Percentiles rank a stretch among this genome's conserved stretches.
phyloP scores from a whole-genome alignment of 2,797 vertebrate genomes.

The Sebastes jordani region DNA sequence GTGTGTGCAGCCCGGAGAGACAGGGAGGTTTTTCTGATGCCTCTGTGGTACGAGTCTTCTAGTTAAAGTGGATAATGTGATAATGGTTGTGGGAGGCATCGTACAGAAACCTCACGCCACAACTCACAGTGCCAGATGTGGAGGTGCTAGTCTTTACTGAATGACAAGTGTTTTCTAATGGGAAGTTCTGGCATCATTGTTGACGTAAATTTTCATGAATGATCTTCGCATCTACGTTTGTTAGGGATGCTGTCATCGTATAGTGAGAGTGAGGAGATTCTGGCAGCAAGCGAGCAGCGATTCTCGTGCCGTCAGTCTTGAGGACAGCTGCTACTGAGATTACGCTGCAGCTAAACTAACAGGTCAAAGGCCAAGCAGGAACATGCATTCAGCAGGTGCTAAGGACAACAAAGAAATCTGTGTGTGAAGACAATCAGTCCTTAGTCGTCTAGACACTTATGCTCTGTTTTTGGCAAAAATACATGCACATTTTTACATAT shows the following conservation, averaged over 20 bases:
- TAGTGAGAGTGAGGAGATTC: conserved; percentile 53
- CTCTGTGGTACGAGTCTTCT: conserved; percentile 12
- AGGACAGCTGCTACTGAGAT: conserved; percentile 60
- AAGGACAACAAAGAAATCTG: background rate
- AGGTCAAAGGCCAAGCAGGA: conserved; percentile 48
- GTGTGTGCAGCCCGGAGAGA: conserved; percentile 5
- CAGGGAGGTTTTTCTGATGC: conserved; percentile 15
- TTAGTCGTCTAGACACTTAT: background rate
- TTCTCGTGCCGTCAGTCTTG: conserved; percentile 2
- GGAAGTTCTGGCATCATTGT: background rate
- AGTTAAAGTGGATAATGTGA: conserved; percentile 37
- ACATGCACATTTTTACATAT: background rate
- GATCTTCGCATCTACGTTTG: background rate
- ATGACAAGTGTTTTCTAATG: background rate
- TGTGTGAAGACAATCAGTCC: background rate
- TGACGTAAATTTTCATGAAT: background rate
- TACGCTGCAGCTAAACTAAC: conserved; percentile 42
- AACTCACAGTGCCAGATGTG: background rate
- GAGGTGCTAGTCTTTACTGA: background rate
- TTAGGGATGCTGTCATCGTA: conserved; percentile 1
- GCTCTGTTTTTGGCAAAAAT: background rate
- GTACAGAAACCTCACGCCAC: background rate
- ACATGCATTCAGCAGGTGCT: conserved; percentile 44
- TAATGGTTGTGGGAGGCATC: conserved; percentile 14
- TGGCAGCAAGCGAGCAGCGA: background rate